Conservation (phyloP, 2,797 vertebrate species). For the Chelmon rostratus region DNA sequence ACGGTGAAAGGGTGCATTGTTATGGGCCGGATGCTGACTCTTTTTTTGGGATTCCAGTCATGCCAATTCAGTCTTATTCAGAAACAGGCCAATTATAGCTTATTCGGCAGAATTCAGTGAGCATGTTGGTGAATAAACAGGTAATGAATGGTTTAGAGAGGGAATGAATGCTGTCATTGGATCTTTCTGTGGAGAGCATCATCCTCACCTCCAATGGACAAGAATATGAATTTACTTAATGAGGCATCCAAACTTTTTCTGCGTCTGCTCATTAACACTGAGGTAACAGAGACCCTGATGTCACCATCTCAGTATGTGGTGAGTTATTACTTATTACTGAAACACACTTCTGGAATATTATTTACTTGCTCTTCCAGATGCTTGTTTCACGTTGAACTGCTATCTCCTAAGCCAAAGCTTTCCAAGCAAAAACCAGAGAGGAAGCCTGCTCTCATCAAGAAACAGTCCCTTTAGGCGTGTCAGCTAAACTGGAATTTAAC, state of each 20-base stretch:
- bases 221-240: too few relatives aligned
- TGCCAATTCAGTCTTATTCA: constrained; percentile 23
- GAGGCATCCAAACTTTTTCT: constrained; percentile 10
- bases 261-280: constrained; percentile 12
- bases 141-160: constrained; percentile 60
- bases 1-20: constrained; percentile 11
- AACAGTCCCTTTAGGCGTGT: not conserved
- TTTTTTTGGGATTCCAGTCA: constrained; percentile 40
- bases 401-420: not conserved
- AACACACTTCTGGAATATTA: not conserved
- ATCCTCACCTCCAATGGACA: constrained; percentile 7
- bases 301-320: constrained; percentile 15
- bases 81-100: constrained; percentile 48
- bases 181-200: not conserved
- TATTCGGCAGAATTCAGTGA: constrained; percentile 42
- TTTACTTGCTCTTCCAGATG: not conserved
- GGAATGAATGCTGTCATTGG: constrained; percentile 47
- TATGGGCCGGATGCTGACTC: not conserved
- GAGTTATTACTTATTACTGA: too few relatives aligned
- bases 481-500: not conserved
- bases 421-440: not conserved
- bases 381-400: not conserved
- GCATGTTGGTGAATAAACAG: constrained; percentile 47
- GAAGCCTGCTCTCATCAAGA: not conserved
- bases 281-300: not conserved